A percentile compares a stretch with the other conserved stretches of the same genome.
Conservation (phyloP, 2,113 vertebrate genomes). For the Gobio gobio region DNA sequence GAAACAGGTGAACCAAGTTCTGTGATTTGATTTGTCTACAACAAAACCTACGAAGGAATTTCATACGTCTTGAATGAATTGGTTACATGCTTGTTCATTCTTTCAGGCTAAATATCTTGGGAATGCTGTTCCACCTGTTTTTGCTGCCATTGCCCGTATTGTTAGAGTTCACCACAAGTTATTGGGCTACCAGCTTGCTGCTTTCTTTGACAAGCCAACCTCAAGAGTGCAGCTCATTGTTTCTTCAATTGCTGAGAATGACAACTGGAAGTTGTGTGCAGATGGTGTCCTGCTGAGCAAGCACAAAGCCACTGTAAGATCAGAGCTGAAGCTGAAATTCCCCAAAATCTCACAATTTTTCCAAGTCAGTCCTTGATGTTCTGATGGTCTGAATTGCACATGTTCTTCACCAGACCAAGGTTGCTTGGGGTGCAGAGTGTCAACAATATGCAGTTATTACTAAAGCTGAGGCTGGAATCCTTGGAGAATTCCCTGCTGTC, state of each 20-base stretch:
- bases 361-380: neutral
- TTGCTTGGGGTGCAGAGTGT: slow-evolving; percentile 76
- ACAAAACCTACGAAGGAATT: neutral
- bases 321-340: neutral
- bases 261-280: slow-evolving; percentile 79
- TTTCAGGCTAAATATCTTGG: slow-evolving; percentile 74
- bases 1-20: slow-evolving; percentile 42
- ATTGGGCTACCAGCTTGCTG: slow-evolving; percentile 74
- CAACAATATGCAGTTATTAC: slow-evolving; percentile 70
- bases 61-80: neutral
- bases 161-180: slow-evolving; percentile 66
- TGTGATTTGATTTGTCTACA: neutral
- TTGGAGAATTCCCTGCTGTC: slow-evolving; percentile 67
- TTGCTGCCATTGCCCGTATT: slow-evolving; percentile 73
- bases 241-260: slow-evolving; percentile 70
- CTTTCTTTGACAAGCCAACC: slow-evolving; percentile 69
- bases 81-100: slow-evolving; percentile 7
- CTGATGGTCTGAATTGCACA: neutral
- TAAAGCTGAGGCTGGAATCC: slow-evolving; percentile 66
- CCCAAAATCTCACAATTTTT: neutral
- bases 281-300: slow-evolving; percentile 75
- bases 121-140: slow-evolving; percentile 64
- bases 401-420: slow-evolving; percentile 61
- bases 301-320: slow-evolving; percentile 80
- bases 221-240: slow-evolving; percentile 75